A percentile compares a stretch with the other conserved stretches of the same genome.
These are phyloP conservation scores for Piliocolobus tephrosceles DNA, from an alignment of 2,113 vertebrate species.

Conservation along the genomic window DNA sequence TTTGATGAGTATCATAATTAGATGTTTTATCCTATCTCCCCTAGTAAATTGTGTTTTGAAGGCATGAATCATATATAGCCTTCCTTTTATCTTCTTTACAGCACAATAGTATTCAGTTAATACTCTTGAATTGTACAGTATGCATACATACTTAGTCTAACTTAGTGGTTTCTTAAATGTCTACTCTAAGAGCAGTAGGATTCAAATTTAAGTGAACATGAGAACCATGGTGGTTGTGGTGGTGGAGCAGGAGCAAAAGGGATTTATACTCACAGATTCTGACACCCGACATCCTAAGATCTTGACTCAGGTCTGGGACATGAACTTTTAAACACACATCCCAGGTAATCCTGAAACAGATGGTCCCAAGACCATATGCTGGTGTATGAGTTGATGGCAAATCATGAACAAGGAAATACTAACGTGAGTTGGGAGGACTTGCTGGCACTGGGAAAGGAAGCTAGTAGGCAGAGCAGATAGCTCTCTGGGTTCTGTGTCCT, in stretches of 20 bases:
- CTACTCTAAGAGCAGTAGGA: not conserved
- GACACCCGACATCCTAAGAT: not conserved
- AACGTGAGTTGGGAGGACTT: not conserved
- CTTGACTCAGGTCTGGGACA: not conserved
- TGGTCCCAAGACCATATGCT: not conserved
- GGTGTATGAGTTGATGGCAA: not conserved
- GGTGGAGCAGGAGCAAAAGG: not conserved
- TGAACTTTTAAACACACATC: not conserved
- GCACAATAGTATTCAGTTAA: not conserved
- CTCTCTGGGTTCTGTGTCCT: not conserved
- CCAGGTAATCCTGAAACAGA: not conserved
- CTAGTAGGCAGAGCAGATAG: not conserved
- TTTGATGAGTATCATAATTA: not conserved
- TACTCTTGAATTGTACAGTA: not conserved
- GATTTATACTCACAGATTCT: not conserved
- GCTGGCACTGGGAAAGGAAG: fast-evolving
- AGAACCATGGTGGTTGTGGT: not conserved
- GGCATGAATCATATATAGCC: not conserved
- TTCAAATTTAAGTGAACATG: not conserved
- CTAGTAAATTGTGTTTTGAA: not conserved
- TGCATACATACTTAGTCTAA: not conserved
- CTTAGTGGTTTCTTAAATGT: not conserved
- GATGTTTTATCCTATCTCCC: not conserved
- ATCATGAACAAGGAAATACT: not conserved
- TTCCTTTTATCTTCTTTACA: not conserved